Conservation (phyloP, 2,113 vertebrate species). For the Aepyceros melampus region DNA sequence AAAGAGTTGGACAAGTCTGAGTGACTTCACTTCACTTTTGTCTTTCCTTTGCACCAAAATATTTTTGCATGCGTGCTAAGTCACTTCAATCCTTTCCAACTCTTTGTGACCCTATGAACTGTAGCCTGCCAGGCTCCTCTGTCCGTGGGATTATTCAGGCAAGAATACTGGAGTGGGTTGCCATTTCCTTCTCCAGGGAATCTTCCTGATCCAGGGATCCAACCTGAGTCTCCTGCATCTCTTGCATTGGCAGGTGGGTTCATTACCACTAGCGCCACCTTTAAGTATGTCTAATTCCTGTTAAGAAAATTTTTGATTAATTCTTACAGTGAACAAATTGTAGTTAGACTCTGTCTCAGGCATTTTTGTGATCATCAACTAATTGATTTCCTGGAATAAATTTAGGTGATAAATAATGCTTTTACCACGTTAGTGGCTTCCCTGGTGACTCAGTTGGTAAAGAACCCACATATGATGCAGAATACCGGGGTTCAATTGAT, state of each 20-base stretch:
- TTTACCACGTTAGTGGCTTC: not conserved
- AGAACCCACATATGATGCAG: fast-evolving
- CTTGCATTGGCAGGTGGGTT: not conserved
- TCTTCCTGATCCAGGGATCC: not conserved
- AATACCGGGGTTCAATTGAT: not conserved
- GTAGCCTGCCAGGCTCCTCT: not conserved
- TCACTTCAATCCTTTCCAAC: not conserved
- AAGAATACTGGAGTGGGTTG: not conserved
- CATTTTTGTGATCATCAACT: not conserved
- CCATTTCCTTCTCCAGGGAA: not conserved
- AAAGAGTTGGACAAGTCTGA: not conserved
- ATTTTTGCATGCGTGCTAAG: not conserved
- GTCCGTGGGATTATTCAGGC: not conserved
- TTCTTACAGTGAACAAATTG: not conserved
- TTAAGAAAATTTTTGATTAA: not conserved
- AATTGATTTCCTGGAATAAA: not conserved
- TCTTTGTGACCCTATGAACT: not conserved
- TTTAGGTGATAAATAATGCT: not conserved
- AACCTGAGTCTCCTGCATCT: not conserved
- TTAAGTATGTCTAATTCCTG: not conserved
- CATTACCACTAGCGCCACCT: not conserved
- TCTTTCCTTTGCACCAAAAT: not conserved
- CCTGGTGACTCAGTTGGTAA: not conserved
- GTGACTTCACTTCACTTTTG: not conserved
- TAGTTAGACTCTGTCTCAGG: not conserved